Percentiles rank a stretch among this genome's conserved stretches.
These are phyloP conservation scores for Xiphias gladius DNA, from an alignment of 2,113 vertebrate genomes.

Conservation along the genomic window DNA sequence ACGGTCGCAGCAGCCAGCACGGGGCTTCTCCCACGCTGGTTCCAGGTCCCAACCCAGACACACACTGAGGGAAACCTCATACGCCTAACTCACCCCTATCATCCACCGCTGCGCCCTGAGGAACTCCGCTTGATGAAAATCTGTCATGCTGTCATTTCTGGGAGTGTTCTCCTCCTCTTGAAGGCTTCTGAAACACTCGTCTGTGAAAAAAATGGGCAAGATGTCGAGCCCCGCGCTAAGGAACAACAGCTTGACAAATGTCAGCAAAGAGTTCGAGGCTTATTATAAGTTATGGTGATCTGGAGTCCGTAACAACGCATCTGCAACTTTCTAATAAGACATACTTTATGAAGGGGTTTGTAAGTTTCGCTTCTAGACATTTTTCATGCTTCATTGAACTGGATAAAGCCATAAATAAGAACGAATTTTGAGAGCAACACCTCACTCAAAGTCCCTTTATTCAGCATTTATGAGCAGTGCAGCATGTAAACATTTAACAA, in stretches of 20 bases:
- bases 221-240: background rate
- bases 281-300: background rate
- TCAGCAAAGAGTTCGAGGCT: background rate
- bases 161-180: background rate
- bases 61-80: slow-evolving; percentile 51
- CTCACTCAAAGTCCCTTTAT: background rate
- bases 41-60: slow-evolving; percentile 65
- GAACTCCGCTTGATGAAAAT: slow-evolving; percentile 15
- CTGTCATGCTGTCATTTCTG: slow-evolving; percentile 13
- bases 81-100: slow-evolving; percentile 23
- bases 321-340: background rate
- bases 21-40: slow-evolving; percentile 47
- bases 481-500: background rate
- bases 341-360: background rate
- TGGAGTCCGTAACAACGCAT: background rate
- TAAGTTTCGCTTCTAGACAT: too few relatives aligned
- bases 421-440: too few relatives aligned
- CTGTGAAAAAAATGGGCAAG: background rate
- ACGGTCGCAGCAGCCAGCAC: slow-evolving; percentile 46
- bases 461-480: background rate
- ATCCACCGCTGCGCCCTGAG: slow-evolving; percentile 11
- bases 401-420: background rate
- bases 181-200: background rate
- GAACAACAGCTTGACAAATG: background rate
- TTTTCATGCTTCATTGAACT: too few relatives aligned